phyloP scores from a whole-genome alignment of 2,888 invertebrate genomes.

The Thysanoteuthis rhombus region DNA sequence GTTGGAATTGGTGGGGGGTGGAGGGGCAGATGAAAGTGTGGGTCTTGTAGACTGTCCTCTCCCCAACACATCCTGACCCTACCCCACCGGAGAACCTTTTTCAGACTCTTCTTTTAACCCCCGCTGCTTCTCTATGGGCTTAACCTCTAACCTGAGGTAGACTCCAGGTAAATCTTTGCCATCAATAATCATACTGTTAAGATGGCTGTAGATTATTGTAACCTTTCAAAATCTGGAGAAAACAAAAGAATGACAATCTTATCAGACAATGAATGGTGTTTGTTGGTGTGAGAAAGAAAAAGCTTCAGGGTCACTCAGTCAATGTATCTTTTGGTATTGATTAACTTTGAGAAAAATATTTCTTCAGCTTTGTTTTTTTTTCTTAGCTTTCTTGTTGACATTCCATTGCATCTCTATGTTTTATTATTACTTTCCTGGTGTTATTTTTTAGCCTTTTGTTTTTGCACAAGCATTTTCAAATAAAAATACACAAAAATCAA shows the following conservation, averaged over 20 bases:
- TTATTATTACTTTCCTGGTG: too few species aligned
- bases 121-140: not conserved
- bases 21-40: not conserved
- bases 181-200: not conserved
- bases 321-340: not conserved
- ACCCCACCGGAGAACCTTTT: not conserved
- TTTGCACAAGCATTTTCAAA: not conserved
- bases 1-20: too few species aligned
- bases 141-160: not conserved
- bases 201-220: not conserved
- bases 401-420: not conserved
- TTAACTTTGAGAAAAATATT: not conserved
- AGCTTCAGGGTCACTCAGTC: not conserved
- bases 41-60: not conserved
- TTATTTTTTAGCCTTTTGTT: not conserved
- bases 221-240: not conserved
- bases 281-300: not conserved
- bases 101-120: not conserved
- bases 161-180: not conserved
- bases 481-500: not conserved
- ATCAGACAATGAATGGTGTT: not conserved
- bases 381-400: not conserved
- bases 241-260: not conserved
- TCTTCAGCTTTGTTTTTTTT: not conserved
- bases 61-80: not conserved